Percentiles rank a stretch among this genome's conserved stretches.
phyloP scores from a whole-genome alignment of 2,797 vertebrate species.

The Picus viridis region DNA sequence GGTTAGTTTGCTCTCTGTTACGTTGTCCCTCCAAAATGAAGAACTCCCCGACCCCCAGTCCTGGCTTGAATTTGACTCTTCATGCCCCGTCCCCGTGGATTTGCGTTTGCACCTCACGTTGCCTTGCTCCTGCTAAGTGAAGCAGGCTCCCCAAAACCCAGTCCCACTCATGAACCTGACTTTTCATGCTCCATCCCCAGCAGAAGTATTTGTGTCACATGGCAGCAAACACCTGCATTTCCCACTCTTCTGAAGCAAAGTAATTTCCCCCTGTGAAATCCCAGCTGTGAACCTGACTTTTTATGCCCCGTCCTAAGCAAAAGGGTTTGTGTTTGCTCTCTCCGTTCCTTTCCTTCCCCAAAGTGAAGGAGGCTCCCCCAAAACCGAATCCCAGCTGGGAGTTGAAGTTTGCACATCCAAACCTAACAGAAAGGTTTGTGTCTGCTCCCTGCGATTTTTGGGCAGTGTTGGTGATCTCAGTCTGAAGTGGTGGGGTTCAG shows the following conservation, averaged over 20 bases:
- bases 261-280: background rate
- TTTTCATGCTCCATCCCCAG: background rate
- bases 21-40: too few relatives aligned
- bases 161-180: background rate
- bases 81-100: background rate
- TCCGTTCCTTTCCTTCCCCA: too few relatives aligned
- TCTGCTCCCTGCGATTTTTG: too few relatives aligned
- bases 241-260: background rate
- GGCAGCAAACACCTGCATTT: background rate
- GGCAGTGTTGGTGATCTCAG: fast-evolving
- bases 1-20: too few relatives aligned
- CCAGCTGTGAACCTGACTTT: fast-evolving
- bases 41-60: background rate
- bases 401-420: too few relatives aligned
- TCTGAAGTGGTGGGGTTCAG: background rate
- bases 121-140: background rate
- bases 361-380: too few relatives aligned
- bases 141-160: background rate
- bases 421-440: too few relatives aligned
- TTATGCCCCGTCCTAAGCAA: fast-evolving
- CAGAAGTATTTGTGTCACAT: background rate
- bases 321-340: too few relatives aligned
- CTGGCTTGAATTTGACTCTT: background rate
- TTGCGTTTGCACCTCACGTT: background rate
- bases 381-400: too few relatives aligned